Evolutionary conservation across 2,888 invertebrate species (phyloP).

Genomic region (Microplitis manilae): DNA sequence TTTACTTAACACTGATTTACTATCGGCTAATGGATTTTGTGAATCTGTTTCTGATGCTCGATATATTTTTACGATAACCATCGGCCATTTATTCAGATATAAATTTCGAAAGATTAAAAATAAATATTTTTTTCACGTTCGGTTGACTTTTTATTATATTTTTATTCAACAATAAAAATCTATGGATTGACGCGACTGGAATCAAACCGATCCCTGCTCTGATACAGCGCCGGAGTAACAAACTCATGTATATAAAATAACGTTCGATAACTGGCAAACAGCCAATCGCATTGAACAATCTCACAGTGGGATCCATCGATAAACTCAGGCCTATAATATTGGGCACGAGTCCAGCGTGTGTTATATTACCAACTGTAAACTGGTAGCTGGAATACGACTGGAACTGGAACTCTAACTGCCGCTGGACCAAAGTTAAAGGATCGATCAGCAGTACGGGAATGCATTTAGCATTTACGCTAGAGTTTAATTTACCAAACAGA

Average conservation of each 20-base stretch:
- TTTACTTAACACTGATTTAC: conserved; percentile 11
- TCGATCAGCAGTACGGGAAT: conserved; percentile 14
- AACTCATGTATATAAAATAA: conserved; percentile 18
- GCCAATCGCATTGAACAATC: conserved; percentile 57
- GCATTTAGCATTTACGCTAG: conserved; percentile 14
- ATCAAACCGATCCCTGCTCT: not conserved
- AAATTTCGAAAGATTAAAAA: not conserved
- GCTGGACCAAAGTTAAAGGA: conserved; percentile 1
- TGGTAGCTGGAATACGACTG: not conserved
- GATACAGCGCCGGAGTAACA: not conserved
- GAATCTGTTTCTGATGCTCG: not conserved
- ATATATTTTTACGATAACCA: not conserved
- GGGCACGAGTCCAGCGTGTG: conserved; percentile 54
- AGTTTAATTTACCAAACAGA: conserved; percentile 22
- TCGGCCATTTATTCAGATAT: not conserved
- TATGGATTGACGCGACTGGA: not conserved
- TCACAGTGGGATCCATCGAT: conserved; percentile 55
- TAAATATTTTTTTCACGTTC: not conserved
- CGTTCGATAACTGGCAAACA: conserved; percentile 51
- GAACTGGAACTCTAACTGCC: not conserved
- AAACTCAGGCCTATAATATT: conserved; percentile 51
- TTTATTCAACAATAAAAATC: not conserved
- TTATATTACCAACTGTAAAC: not conserved
- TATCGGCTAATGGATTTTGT: not conserved
- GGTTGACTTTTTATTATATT: not conserved